Evolutionary conservation across 2,888 invertebrate genomes (phyloP), one percentile per base, ranked within the genome.

Genomic region (Sinotaia quadrata): DNA sequence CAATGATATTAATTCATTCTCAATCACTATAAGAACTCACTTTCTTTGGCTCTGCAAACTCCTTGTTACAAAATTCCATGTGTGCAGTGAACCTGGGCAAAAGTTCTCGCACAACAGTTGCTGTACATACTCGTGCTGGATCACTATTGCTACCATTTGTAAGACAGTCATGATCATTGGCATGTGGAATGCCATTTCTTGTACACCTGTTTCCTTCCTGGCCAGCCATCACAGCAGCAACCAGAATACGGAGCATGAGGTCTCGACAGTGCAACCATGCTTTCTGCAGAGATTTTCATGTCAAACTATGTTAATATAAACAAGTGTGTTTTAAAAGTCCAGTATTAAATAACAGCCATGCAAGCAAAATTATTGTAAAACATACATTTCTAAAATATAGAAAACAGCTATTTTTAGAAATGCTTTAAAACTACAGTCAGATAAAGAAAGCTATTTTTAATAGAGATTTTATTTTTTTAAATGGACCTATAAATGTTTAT

Each of bases 201-300:
- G 75, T 71, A 10, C 73, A 68, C 4, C 51, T 34, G 51, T 76
- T 67, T 33, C 77, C 73, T 24, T 78, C 78, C 54, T 77, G 75
- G 7, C 82, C 83, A 27, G 81, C 67, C 75, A 78, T 79, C 33
- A 85, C 81, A 10, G 85, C 79, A 4, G 87, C 84, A 21, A 85
- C 84, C 58, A 89, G 71, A 24, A 84, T 77, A 27, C 88, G 83
- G 51, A 89, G 76, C 34, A 85, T 81, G 67, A 88, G 74, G 75
- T 87, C 87, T 4, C 89, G 82, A 18, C 89, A 71, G 68, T 85
- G 84, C 56, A 89, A 72, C 87, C 89, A 88, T 1, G 82, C 84
- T 75, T 85, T 77, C 81, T 88, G 81, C 8, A 47, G n/a, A n/a
- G n/a, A n/a, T n/a, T n/a, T n/a, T n/a, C n/a, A n/a, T n/a, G n/a